Evolutionary conservation across 1,140 invertebrate genomes (phyloP), one percentile per base, ranked within the genome.

Genomic region (Aphaenogaster ashmeadi): DNA sequence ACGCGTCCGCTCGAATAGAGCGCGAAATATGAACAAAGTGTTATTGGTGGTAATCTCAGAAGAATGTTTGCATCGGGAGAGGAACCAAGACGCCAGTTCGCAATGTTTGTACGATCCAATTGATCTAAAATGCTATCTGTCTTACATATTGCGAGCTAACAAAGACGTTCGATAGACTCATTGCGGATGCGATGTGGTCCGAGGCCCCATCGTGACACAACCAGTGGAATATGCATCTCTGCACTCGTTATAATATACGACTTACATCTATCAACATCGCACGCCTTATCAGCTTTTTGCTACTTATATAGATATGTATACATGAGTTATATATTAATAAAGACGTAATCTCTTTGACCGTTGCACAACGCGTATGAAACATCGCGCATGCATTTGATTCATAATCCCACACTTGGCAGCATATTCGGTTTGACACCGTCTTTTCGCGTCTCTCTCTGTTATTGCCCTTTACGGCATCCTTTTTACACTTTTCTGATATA

Each of bases 171-270:
- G 47, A 72, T 38, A 75, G 80, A 84, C 41, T 75, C 69, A 84
- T 84, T 75, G 80, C 80, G 80, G 80, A 84, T 84, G 80, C 69
- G 69, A 83, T 60, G 52, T 74, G 80, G 38, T 74, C 18, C 54
- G 69, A 84, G 54, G 54, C 54, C 67, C 21, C 18, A 84, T 84
- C 56, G 69, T 60, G 69, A 84, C 54, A 83, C 54, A 74, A 84
- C 80, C 80, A 84, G 80, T 84, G 80, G 80, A 84, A 84, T 84
- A 84, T 84, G 54, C 69, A 74, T 60, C 54, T 58, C 58, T 69
- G 64, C 78, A 71, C 50, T 83, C 27, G 60, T 83, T 60, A 75
- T 18, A 36, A 38, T 66, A 67, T 15, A 60, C 54, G 80, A 38
- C 21, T 27, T 72, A 71, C 27, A 33, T 81, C 8, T 74, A 84